Percentiles rank a stretch among this genome's conserved stretches.
Evolutionary conservation across 2,888 invertebrate genomes (phyloP).

Genomic region (Urechis unicinctus): DNA sequence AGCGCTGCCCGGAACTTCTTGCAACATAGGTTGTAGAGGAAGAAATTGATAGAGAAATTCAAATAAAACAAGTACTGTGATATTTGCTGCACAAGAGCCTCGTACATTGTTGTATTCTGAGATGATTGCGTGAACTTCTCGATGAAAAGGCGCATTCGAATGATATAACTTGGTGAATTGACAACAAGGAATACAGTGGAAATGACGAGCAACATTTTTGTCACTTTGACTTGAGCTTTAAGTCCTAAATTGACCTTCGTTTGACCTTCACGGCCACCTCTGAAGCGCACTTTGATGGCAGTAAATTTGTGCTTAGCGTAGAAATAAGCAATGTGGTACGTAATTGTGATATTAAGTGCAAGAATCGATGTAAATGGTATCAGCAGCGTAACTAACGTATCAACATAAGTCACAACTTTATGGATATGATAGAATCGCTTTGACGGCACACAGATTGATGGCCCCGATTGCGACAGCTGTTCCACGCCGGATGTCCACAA

Average conservation of each 20-base stretch:
- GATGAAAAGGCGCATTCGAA: neutral
- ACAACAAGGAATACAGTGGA: neutral
- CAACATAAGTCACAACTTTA: neutral
- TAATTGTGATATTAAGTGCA: neutral
- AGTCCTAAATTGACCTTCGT: neutral
- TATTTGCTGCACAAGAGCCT: neutral
- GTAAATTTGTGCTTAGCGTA: neutral
- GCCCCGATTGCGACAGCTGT: neutral
- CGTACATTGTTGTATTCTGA: neutral
- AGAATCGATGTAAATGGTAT: neutral
- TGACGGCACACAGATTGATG: neutral
- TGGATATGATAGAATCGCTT: neutral
- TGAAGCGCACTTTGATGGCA: neutral
- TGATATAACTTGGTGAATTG: neutral
- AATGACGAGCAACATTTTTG: neutral
- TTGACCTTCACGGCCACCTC: neutral
- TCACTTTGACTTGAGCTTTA: neutral
- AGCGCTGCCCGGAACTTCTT: neutral
- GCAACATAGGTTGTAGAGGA: neutral
- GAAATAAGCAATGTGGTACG: neutral
- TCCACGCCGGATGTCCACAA: neutral
- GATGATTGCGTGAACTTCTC: neutral
- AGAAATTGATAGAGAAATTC: neutral
- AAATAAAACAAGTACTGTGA: neutral
- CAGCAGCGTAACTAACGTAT: neutral